Evolutionary conservation across 2,113 vertebrate species (phyloP).

Genomic region (Ceratotherium simum): DNA sequence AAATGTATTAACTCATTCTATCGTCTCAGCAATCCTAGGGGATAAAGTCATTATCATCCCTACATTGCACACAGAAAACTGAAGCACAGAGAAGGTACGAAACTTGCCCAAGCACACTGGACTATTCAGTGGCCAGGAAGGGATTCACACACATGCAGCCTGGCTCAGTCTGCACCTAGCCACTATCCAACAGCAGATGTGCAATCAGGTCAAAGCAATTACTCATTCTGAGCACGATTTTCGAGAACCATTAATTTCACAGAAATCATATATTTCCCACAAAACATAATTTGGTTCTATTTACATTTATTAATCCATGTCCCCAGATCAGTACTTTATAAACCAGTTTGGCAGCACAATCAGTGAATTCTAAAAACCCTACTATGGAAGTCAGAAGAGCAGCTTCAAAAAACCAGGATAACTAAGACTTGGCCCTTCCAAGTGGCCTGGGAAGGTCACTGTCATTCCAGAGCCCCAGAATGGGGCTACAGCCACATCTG

Average conservation of each 20-base stretch:
- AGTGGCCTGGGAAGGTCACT: neutral
- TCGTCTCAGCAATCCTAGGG: neutral
- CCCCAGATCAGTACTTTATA: neutral
- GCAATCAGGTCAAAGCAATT: neutral
- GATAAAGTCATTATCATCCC: neutral
- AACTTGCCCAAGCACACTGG: neutral
- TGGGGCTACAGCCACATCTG: neutral
- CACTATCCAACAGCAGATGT: neutral
- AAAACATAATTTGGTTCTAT: constrained; percentile 29
- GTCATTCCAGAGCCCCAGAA: neutral
- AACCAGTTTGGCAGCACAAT: neutral
- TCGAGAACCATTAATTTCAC: neutral
- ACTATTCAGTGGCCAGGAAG: neutral
- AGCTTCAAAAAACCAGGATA: neutral
- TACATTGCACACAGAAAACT: neutral
- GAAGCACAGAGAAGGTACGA: neutral
- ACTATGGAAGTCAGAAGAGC: neutral
- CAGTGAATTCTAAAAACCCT: constrained; percentile 38
- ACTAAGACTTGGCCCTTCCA: neutral
- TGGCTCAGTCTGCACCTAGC: neutral
- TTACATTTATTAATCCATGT: neutral
- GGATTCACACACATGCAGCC: neutral
- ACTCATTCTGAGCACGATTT: neutral
- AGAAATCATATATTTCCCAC: neutral
- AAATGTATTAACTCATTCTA: neutral